Evolutionary conservation across 2,113 vertebrate species (phyloP), one percentile per base, ranked within the genome.

Genomic region (Illadopsis cleaveri): DNA sequence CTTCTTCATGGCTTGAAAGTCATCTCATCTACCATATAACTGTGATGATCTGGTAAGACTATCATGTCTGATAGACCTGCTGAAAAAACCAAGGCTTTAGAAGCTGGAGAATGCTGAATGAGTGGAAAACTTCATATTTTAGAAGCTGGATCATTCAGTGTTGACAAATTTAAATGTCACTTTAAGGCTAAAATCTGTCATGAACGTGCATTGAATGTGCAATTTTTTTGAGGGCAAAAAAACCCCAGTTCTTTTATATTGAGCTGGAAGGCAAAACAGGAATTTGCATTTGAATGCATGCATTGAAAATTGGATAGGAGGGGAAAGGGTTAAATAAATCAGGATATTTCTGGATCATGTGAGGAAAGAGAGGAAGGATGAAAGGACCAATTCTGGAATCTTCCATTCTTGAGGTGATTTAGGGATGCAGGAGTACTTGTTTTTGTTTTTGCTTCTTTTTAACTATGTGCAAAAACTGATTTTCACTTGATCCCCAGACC

Each of bases 181-280:
- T 77, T 89, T 65, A 61, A 78, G 4, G 17, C 14, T 78, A 76
- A 90, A 37, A 30, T 56, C 10, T 40, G 8, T 35, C 30, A 42
- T 48, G 35, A 71, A n/a, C 0, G 0, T 27, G 6, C 72, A 53
- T 22, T 54, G n/a, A 68, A 75, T 6, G 1, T 28, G 21, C 5
- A 5, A 19, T 76, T 77, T 64, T 64, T 66, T n/a, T 30, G 28
- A 27, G 11, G 13, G 22, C 27, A 66, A 9, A 27, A 25, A 3
- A 18, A 51, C n/a, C n/a, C n/a, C n/a, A n/a, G 1, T n/a, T 54
- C 13, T 57, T 82, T 68, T 42, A 37, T 50, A 82, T 5, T 31
- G 24, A 71, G 7, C 37, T 89, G 31, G 12, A 75, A 61, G 65
- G 45, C 14, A 71, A 35, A 79, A 33, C 28, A n/a, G n/a, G 38